Evolutionary conservation across 2,113 vertebrate genomes (phyloP).

Genomic region (Phycodurus eques): DNA sequence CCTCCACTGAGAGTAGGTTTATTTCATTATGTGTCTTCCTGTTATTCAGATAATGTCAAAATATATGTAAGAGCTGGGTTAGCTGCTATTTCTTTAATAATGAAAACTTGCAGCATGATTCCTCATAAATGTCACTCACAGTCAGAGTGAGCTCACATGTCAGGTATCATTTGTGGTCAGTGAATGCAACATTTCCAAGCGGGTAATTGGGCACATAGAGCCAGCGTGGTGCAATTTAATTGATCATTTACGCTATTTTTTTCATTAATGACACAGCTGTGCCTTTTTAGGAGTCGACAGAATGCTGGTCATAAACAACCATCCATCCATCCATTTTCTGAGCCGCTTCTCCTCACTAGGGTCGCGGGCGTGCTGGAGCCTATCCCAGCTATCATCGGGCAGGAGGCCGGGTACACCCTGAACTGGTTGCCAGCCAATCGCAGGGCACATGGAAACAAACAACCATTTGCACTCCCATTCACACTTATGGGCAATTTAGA

Average conservation of each 20-base stretch:
- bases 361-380: too few species aligned
- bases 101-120: neutral
- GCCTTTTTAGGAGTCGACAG: slow-evolving; percentile 8
- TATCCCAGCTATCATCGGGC: too few species aligned
- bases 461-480: too few species aligned
- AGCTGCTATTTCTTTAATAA: neutral
- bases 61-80: neutral
- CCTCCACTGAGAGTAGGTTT: neutral
- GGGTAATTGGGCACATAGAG: slow-evolving; percentile 35
- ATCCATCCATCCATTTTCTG: too few species aligned
- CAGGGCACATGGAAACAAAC: too few species aligned
- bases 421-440: too few species aligned
- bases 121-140: slow-evolving; percentile 13
- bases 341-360: too few species aligned
- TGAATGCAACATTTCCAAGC: slow-evolving; percentile 22
- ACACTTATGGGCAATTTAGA: too few species aligned
- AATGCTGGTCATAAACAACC: slow-evolving; percentile 30
- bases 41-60: neutral
- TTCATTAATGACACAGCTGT: slow-evolving; percentile 24
- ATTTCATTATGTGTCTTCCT: neutral
- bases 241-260: slow-evolving; percentile 34
- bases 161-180: slow-evolving; percentile 13
- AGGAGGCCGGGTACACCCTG: too few species aligned
- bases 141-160: slow-evolving; percentile 3
- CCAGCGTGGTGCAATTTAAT: slow-evolving; percentile 29